Percentiles rank a stretch among this genome's conserved stretches.
Conservation (phyloP, 2,888 invertebrate species). For the Ischnura elegans region DNA sequence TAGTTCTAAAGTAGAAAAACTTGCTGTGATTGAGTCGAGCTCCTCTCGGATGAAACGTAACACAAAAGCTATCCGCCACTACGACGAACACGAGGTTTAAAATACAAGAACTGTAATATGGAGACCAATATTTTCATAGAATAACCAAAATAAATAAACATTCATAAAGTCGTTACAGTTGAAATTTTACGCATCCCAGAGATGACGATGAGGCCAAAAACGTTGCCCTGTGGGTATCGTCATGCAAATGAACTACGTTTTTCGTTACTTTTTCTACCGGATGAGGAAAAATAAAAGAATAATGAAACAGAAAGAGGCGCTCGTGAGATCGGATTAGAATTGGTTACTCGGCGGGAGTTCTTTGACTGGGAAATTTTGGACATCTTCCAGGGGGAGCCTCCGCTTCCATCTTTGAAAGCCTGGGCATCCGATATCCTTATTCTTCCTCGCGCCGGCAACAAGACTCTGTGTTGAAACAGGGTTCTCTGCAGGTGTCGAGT, state of each 20-base stretch:
- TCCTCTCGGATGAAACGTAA: neutral
- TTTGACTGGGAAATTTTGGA: slow-evolving; percentile 41
- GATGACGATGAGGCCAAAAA: neutral
- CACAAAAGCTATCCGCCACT: neutral
- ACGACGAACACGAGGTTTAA: neutral
- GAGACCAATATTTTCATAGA: neutral
- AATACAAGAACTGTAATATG: neutral
- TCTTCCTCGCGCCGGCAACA: slow-evolving; percentile 8
- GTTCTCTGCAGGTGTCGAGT: neutral
- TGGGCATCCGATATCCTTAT: slow-evolving; percentile 50
- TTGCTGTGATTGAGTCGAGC: too few species aligned
- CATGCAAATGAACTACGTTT: neutral
- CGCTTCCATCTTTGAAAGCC: slow-evolving; percentile 40
- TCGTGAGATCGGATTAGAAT: slow-evolving; percentile 32
- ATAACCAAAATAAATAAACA: neutral
- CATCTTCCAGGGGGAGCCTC: slow-evolving; percentile 6
- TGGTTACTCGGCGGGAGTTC: slow-evolving; percentile 32
- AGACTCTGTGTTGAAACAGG: neutral
- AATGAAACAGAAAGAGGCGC: neutral
- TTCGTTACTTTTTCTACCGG: neutral
- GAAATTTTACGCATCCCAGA: neutral
- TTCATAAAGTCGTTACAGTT: neutral
- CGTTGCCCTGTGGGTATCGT: neutral
- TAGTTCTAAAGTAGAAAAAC: too few species aligned
- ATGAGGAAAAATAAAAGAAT: neutral